Percentiles rank a stretch among this genome's conserved stretches.
These are phyloP conservation scores for Ctena decussata DNA, from an alignment of 2,888 invertebrate species.

Conservation along the genomic window DNA sequence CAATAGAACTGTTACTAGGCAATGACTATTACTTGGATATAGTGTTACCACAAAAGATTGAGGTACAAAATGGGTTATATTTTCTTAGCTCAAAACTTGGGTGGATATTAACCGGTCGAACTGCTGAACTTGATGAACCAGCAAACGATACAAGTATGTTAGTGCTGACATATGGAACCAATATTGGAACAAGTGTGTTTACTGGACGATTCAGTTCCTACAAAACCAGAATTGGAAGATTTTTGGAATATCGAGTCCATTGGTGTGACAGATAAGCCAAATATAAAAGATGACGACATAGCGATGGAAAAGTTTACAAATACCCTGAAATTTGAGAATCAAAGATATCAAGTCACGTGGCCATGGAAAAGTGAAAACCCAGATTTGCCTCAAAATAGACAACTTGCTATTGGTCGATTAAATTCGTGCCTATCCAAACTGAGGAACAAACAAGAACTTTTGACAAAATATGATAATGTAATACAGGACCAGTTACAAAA, in stretches of 20 bases:
- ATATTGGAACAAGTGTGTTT: background rate
- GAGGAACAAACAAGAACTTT: slow-evolving; percentile 26
- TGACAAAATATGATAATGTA: slow-evolving; percentile 9
- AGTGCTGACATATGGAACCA: slow-evolving; percentile 11
- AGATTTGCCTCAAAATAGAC: slow-evolving; percentile 22
- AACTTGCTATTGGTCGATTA: slow-evolving; percentile 11
- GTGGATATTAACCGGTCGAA: slow-evolving; percentile 18
- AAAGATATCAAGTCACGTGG: slow-evolving; percentile 15
- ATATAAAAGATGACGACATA: slow-evolving; percentile 9
- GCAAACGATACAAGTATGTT: slow-evolving; percentile 4
- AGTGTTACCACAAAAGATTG: slow-evolving; percentile 13
- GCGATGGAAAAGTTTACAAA: slow-evolving; percentile 13
- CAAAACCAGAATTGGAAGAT: slow-evolving; percentile 37
- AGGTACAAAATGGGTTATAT: slow-evolving; percentile 22
- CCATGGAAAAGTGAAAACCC: slow-evolving; percentile 31
- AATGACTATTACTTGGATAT: slow-evolving; percentile 31
- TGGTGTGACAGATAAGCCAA: slow-evolving; percentile 29
- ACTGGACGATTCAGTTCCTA: slow-evolving; percentile 22
- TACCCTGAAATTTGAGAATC: slow-evolving; percentile 20
- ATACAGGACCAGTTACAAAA: slow-evolving; percentile 24
- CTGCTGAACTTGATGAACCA: background rate
- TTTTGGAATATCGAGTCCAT: slow-evolving; percentile 52
- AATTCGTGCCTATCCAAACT: background rate
- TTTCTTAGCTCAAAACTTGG: slow-evolving; percentile 15
- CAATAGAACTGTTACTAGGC: slow-evolving; percentile 24